Conservation (phyloP, 2,888 invertebrate species). For the Tuta absoluta region DNA sequence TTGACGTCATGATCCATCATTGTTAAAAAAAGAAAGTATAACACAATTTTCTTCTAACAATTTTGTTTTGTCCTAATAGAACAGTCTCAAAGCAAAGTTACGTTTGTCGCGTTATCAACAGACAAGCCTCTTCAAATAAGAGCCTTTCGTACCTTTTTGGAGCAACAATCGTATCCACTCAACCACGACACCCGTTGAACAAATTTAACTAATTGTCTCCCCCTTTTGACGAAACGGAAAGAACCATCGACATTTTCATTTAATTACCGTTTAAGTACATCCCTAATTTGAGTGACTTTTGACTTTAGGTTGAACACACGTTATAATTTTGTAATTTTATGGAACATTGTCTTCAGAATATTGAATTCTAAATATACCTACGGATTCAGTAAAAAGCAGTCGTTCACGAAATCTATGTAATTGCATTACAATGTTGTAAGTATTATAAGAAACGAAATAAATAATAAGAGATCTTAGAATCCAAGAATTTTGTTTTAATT, state of each 20-base stretch:
- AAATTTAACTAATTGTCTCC: constrained; percentile 69
- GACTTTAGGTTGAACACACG: constrained; percentile 18
- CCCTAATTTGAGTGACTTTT: constrained; percentile 47
- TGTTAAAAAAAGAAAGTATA: too few species aligned
- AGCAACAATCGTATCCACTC: constrained; percentile 44
- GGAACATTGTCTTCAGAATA: too few species aligned
- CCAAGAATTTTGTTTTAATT: neutral
- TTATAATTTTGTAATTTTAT: too few species aligned
- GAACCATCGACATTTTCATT: constrained; percentile 56
- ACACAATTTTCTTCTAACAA: too few species aligned
- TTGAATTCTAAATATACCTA: too few species aligned
- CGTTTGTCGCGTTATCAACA: too few species aligned
- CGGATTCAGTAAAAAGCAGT: too few species aligned
- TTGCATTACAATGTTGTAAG: neutral
- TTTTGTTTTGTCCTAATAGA: too few species aligned
- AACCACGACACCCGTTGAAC: constrained; percentile 54
- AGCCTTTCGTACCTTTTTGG: constrained; percentile 27
- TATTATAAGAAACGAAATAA: too few species aligned
- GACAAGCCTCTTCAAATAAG: neutral
- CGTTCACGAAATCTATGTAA: neutral
- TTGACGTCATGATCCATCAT: too few species aligned
- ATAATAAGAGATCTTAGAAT: neutral
- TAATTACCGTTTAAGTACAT: constrained; percentile 52
- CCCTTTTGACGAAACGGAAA: constrained; percentile 47
- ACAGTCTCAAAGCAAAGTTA: too few species aligned